Evolutionary conservation across 1,140 invertebrate species (phyloP).

Genomic region (Panonychus citri): DNA sequence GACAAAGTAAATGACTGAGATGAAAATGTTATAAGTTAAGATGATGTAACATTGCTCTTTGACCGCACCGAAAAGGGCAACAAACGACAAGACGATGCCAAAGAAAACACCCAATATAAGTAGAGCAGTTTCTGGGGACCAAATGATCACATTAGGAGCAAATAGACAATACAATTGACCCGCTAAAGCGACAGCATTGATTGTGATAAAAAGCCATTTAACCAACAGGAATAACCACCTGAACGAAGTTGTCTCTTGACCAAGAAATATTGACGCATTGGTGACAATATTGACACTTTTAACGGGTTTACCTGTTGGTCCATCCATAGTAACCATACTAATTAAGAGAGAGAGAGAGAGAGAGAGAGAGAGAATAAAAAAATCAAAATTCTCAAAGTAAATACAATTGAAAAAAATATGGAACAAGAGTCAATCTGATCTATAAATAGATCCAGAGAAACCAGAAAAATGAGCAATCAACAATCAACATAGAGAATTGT

Average conservation of each 20-base stretch:
- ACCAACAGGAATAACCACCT: background rate
- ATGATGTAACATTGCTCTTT: conserved; percentile 1
- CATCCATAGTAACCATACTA: background rate
- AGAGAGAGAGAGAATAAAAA: no score
- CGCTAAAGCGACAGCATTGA: background rate
- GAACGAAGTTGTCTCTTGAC: background rate
- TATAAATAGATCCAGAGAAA: no score
- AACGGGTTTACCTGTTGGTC: background rate
- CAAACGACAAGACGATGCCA: background rate
- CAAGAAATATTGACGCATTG: background rate
- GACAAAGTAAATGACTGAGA: background rate
- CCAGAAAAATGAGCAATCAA: no score
- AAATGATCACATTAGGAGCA: background rate
- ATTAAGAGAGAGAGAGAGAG: background rate
- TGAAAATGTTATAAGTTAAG: background rate
- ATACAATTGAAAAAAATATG: no score
- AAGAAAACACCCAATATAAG: conserved; percentile 1
- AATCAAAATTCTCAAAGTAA: no score
- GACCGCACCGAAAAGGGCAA: background rate
- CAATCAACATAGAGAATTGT: no score
- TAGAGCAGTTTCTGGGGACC: background rate
- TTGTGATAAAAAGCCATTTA: background rate
- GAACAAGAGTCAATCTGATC: no score
- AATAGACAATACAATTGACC: background rate
- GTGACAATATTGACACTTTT: no score